Evolutionary conservation across 2,113 vertebrate species (phyloP), one percentile per base, ranked within the genome.

Genomic region (Heteronetta atricapilla): DNA sequence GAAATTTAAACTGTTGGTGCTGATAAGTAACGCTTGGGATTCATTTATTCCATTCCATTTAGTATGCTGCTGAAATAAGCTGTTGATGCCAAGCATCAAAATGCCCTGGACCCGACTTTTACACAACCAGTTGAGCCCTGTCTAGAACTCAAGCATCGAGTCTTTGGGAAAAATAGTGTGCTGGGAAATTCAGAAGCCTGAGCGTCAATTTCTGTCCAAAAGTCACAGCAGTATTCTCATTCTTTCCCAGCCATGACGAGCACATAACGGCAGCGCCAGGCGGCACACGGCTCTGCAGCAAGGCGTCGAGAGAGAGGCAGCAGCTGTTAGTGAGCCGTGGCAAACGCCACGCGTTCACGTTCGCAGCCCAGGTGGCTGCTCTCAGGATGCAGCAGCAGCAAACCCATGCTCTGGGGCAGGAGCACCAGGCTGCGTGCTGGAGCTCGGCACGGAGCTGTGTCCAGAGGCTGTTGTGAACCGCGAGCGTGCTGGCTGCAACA

Each of bases 341-440:
- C 40, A 11, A 48, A 36, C 4, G 10, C 33, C 56, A 48, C 33
- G 25, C 19, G 7, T 44, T 60, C 42, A 46, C 26, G 52, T 53
- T 28, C 23, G 8, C 25, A 55, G 42, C 31, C 25, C 60, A 44
- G 56, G 58, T 16, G 44, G 33, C 34, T 33, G 28, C 6, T 29
- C 11, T 17, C 56, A 29, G n/a, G 22, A 60, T 36, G 21, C 29
- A 42, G 33, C 40, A 46, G 28, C 25, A 44, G 40, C 23, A 26
- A 42, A 59, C 52, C 50, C 55, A 10, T 22, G 10, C 3, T 0
- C 0, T 0, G 67, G 55, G 25, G n/a, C 25, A 3, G 28, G 29
- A 44, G 22, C 60, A 34, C 48, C 40, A 3, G 8, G 2, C 0
- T 1, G 29, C n/a, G 28, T 7, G 1, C 0, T 3, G 36, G 19